These are phyloP conservation scores for Drosophila sordidula DNA, from an alignment of 2,888 invertebrate genomes.

Conservation along the genomic window DNA sequence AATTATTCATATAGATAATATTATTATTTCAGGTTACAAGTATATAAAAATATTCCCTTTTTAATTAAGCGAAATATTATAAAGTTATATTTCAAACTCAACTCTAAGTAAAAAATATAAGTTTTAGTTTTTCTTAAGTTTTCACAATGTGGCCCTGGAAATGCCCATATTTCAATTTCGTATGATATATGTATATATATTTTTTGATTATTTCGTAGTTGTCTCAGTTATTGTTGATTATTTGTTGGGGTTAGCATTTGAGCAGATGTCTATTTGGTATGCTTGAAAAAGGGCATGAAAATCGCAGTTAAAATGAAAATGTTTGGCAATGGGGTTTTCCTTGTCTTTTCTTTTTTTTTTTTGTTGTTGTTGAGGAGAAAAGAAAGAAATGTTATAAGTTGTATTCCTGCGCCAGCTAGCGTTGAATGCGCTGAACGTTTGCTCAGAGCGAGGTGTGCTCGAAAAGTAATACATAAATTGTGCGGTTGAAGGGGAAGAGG, in stretches of 20 bases:
- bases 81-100: too few species aligned
- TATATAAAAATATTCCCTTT: too few species aligned
- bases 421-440: conserved; percentile 67
- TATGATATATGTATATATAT: background rate
- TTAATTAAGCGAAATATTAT: too few species aligned
- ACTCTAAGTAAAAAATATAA: too few species aligned
- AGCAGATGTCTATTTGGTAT: background rate
- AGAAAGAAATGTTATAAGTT: conserved; percentile 14
- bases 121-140: too few species aligned
- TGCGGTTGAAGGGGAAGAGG: conserved; percentile 13
- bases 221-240: background rate
- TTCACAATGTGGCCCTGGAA: background rate
- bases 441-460: conserved; percentile 38
- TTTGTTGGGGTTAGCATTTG: conserved; percentile 14
- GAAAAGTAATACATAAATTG: conserved; percentile 30
- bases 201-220: background rate
- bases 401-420: conserved; percentile 57
- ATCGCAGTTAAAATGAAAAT: conserved; percentile 54
- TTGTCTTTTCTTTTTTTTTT: background rate
- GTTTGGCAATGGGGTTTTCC: conserved; percentile 16
- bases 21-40: too few species aligned
- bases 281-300: conserved; percentile 28
- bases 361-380: background rate
- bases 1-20: too few species aligned
- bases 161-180: background rate